phyloP scores from a whole-genome alignment of 2,797 vertebrate genomes.

The Gouania willdenowi region DNA sequence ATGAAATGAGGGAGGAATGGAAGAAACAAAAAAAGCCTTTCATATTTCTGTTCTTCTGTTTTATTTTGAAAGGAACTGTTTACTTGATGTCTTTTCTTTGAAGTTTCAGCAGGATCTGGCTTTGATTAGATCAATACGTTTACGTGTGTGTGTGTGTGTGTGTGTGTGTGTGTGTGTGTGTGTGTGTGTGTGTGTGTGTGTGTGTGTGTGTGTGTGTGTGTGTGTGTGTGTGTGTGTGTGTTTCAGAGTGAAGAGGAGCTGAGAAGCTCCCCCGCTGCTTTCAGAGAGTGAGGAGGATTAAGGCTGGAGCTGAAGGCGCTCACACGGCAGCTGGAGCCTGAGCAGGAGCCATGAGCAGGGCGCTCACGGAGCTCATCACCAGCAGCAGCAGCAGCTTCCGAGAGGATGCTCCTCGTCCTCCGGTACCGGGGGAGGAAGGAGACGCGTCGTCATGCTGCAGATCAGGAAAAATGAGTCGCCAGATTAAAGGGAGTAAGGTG shows the following conservation, averaged over 20 bases:
- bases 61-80: conserved; percentile 80
- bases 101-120: conserved; percentile 90
- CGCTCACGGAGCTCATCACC: conserved; percentile 84
- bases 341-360: conserved; percentile 87
- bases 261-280: conserved; percentile 88
- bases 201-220: too few relatives aligned
- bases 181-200: too few relatives aligned
- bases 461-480: conserved; percentile 78
- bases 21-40: conserved; percentile 40
- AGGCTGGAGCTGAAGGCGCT: conserved; percentile 76
- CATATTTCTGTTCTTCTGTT: conserved; percentile 59
- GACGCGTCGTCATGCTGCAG: conserved; percentile 81
- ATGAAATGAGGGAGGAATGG: conserved; percentile 48
- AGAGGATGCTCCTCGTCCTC: conserved; percentile 93
- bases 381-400: conserved; percentile 82
- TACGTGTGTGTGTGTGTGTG: too few relatives aligned
- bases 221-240: too few relatives aligned
- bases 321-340: conserved; percentile 57
- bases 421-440: conserved; percentile 94
- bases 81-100: conserved; percentile 87
- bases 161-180: too few relatives aligned
- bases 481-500: conserved; percentile 71
- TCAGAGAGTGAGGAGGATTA: conserved; percentile 78
- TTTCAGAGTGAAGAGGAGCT: conserved; percentile 85
- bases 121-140: conserved; percentile 96